Base-by-base conservation (phyloP, 2,797 vertebrate genomes). In the Buphagus erythrorhynchus region DNA sequence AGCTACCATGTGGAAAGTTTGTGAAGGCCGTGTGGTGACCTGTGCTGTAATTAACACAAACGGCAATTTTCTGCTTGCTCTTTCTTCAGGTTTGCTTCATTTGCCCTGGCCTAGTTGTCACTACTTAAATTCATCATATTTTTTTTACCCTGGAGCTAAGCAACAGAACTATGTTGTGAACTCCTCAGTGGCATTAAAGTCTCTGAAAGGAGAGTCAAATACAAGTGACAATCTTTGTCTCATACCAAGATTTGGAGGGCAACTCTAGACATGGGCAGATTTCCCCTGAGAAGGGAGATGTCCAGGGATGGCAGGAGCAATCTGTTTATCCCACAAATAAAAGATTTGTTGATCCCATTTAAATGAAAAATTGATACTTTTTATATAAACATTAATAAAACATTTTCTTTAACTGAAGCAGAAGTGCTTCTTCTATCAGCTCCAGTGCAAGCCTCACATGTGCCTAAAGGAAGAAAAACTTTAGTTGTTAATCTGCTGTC, bases 211-310 rank as follows among this genome's bases (percentile, higher is more conserved):
- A 61, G 62, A 45, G 8, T 55, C 40, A 40, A 54, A 29, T 33
- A 15, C 24, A 62, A 61, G 21, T 69, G 36, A 2, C 66, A 57
- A 6, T 62, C 31, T 94, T 81, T 92, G n/a, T 43, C 28, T 66
- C 22, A 14, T 45, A 15, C 45, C 0, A 0, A 75, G n/a, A 73
- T 80, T 85, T 82, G 40, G 28, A 84, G 28, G 3, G 28, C 24
- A 57, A 1, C 16, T 80, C 38, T 42, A 77, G 57, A 40, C 8
- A 12, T 16, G 36, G n/a, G 13, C 31, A 85, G 24, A 24, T 81
- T 61, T 72, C 8, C 5, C 3, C 13, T 1, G 2, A 28, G 36
- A 79, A 75, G 16, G 16, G 5, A 1, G 1, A n/a, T 83, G 12
- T 36, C 26, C 59, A 76, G 51, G 40, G 22, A 17, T 78, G 35